Evolutionary conservation across 2,797 vertebrate species (phyloP).

Genomic region (Syngnathus acus): DNA sequence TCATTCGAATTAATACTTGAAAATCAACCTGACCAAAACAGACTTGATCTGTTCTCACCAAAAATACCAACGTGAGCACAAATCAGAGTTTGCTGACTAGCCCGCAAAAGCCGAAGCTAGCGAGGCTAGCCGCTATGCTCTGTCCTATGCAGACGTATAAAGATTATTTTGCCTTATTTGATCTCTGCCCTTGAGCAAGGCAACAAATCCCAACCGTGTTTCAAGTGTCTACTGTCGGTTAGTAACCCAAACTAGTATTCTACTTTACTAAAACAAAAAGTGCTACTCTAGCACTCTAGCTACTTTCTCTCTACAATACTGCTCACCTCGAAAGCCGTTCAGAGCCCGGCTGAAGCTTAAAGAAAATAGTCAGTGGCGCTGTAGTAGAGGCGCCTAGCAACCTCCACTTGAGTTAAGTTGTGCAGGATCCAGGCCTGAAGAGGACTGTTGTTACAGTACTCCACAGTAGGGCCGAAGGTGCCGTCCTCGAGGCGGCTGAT

Average conservation of each 20-base stretch:
- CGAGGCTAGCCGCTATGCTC: too few species aligned
- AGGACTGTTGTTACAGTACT: constrained; percentile 77
- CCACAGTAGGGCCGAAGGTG: constrained; percentile 78
- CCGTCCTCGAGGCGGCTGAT: constrained; percentile 80
- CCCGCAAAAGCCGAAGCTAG: background rate
- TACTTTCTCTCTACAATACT: constrained; percentile 55
- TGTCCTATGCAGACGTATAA: too few species aligned
- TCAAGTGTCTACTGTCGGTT: background rate
- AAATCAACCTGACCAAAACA: constrained; percentile 16
- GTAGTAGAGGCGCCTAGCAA: constrained; percentile 83
- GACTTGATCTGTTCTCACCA: constrained; percentile 3
- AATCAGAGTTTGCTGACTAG: background rate
- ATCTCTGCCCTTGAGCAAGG: background rate
- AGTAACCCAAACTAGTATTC: constrained; percentile 13
- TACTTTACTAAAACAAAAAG: background rate
- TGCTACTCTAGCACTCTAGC: constrained; percentile 14
- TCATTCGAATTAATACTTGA: constrained; percentile 9
- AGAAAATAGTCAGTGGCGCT: constrained; percentile 86
- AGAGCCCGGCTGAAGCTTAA: constrained; percentile 50
- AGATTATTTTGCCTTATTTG: too few species aligned
- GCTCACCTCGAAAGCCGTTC: constrained; percentile 39
- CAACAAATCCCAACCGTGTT: background rate
- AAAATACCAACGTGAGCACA: background rate
- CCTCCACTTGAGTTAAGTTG: constrained; percentile 81
- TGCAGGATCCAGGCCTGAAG: constrained; percentile 79